These are phyloP conservation scores for Drosophila cardini DNA, from an alignment of 1,140 invertebrate genomes.

Conservation along the genomic window DNA sequence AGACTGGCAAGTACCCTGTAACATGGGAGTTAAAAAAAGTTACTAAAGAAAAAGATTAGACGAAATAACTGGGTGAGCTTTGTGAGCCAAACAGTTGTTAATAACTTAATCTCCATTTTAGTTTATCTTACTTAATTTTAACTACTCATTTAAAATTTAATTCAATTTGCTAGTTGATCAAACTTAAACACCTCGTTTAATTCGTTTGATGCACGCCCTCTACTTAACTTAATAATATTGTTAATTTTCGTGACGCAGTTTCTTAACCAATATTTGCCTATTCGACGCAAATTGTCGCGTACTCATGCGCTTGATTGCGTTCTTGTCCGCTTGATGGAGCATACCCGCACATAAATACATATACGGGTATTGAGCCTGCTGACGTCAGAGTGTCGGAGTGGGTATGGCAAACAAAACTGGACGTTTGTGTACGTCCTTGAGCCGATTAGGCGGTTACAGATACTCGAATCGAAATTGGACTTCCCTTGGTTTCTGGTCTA, in stretches of 20 bases:
- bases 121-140: too few relatives aligned
- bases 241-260: conserved; percentile 46
- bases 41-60: too few relatives aligned
- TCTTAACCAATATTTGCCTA: conserved; percentile 45
- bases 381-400: conserved; percentile 48
- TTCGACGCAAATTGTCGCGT: conserved; percentile 45
- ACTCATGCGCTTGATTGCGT: conserved; percentile 52
- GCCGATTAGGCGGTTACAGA: conserved; percentile 12
- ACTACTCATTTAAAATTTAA: neutral
- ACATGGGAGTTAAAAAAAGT: too few relatives aligned
- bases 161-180: too few relatives aligned
- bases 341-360: neutral
- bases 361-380: neutral
- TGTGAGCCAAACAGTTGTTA: too few relatives aligned
- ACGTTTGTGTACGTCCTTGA: conserved; percentile 56
- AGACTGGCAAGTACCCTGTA: conserved; percentile 15
- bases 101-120: too few relatives aligned
- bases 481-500: neutral
- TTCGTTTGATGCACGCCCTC: neutral
- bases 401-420: conserved; percentile 20
- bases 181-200: neutral
- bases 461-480: conserved; percentile 32
- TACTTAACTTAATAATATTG: conserved; percentile 34
- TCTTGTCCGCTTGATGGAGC: conserved; percentile 37
- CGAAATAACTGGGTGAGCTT: too few relatives aligned